A percentile compares a stretch with the other conserved stretches of the same genome.
These are phyloP conservation scores for Cyprinodon tularosa DNA, from an alignment of 2,113 vertebrate species.

Conservation along the genomic window DNA sequence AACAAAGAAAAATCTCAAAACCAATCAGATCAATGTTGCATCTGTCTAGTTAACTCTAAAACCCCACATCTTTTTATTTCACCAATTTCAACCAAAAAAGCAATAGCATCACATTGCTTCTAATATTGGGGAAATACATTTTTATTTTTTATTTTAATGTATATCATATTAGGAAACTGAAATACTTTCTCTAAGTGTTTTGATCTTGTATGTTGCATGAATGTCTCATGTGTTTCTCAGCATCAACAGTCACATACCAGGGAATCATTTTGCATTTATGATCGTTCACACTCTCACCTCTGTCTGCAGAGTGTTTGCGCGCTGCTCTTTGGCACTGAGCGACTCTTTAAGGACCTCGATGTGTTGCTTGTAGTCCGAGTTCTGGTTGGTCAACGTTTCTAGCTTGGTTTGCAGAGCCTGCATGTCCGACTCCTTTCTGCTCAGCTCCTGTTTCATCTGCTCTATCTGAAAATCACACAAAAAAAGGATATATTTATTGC, in stretches of 20 bases:
- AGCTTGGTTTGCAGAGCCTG: constrained; percentile 98
- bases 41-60: too few relatives aligned
- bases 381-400: constrained; percentile 98
- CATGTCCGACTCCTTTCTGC: constrained; percentile 96
- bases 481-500: constrained; percentile 1
- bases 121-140: background rate
- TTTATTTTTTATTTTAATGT: background rate
- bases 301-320: constrained; percentile 94
- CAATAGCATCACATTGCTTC: background rate
- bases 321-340: constrained; percentile 96
- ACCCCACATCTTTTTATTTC: background rate
- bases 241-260: background rate
- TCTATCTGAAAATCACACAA: constrained; percentile 84
- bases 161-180: background rate
- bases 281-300: constrained; percentile 82
- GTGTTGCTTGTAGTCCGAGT: constrained; percentile 98
- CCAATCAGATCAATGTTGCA: background rate
- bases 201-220: background rate
- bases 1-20: background rate
- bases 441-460: constrained; percentile 94
- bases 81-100: background rate
- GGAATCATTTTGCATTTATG: background rate
- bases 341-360: constrained; percentile 99
- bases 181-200: background rate
- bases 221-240: background rate